phyloP scores from a whole-genome alignment of 2,113 vertebrate genomes.

The Bubo bubo region DNA sequence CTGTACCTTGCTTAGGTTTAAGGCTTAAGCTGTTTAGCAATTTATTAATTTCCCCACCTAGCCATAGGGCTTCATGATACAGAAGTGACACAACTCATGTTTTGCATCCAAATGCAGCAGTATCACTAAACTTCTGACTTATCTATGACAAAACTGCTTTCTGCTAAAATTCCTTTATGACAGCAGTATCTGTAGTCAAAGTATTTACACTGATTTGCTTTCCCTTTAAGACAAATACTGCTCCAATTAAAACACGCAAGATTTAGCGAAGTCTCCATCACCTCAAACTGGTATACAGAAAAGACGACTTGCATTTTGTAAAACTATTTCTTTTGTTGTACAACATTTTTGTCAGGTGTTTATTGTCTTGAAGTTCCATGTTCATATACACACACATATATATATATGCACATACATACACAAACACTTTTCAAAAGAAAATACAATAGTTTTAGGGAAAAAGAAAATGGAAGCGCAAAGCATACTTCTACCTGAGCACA shows the following conservation, averaged over 20 bases:
- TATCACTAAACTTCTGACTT: neutral
- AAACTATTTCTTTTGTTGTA: neutral
- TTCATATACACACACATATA: accelerated
- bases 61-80: neutral
- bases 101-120: neutral
- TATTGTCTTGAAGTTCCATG: neutral
- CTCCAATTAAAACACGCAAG: neutral
- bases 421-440: neutral
- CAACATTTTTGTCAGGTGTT: neutral
- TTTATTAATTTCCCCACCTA: neutral
- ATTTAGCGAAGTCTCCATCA: neutral
- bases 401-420: neutral
- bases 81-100: neutral
- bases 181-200: neutral
- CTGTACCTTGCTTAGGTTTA: neutral
- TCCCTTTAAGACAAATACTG: neutral
- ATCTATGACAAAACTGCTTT: neutral
- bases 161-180: neutral
- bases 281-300: neutral
- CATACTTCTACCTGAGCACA: neutral
- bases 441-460: neutral
- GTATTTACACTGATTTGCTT: neutral
- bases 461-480: neutral
- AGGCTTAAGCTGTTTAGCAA: neutral
- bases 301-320: neutral